These are phyloP conservation scores for Chelonia mydas DNA, from an alignment of 2,797 vertebrate genomes.

Conservation along the genomic window DNA sequence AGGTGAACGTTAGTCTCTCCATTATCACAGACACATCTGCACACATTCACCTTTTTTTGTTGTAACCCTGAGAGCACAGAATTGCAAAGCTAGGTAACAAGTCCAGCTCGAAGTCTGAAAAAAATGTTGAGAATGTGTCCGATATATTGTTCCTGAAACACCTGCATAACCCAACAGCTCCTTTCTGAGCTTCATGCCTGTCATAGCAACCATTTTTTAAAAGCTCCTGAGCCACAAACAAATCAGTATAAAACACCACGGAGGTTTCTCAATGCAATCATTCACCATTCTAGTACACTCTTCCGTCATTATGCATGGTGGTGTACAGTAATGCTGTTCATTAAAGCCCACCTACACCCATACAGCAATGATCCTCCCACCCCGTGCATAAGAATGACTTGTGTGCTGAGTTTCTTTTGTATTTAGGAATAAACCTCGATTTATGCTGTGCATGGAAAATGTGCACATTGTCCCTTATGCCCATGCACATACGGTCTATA, in stretches of 20 bases:
- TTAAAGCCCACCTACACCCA: not conserved
- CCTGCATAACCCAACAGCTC: not conserved
- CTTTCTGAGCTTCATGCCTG: not conserved
- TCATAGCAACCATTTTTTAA: not conserved
- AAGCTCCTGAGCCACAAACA: not conserved
- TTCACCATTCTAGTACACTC: not conserved
- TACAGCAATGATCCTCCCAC: not conserved
- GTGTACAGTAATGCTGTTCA: not conserved
- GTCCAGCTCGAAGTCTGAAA: not conserved
- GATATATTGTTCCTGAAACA: not conserved
- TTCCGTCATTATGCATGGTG: not conserved
- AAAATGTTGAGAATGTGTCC: not conserved
- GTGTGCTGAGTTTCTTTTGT: not conserved
- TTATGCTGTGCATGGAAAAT: conserved; percentile 19
- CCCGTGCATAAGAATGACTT: not conserved
- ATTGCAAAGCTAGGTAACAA: not conserved
- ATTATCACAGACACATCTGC: not conserved
- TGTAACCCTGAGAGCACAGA: not conserved
- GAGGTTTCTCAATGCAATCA: not conserved
- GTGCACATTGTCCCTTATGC: conserved; percentile 20
- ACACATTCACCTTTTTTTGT: not conserved
- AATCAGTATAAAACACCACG: not conserved
- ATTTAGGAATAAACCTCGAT: conserved; percentile 50
- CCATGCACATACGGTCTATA: not conserved
- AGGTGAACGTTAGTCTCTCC: not conserved